phyloP scores from a whole-genome alignment of 1,140 invertebrate species.

The Episyrphus balteatus region DNA sequence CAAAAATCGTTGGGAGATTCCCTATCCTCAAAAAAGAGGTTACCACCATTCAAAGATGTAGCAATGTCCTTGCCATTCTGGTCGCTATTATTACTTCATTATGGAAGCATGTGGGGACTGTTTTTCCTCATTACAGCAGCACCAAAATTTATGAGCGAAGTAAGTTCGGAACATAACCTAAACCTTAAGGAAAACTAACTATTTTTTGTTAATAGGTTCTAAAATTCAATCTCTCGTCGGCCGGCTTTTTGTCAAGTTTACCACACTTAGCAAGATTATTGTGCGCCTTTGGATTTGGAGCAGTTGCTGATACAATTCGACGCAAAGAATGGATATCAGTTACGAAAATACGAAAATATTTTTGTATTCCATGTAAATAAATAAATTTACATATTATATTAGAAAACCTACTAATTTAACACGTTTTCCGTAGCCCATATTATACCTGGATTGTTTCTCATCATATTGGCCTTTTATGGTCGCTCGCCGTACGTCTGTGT shows the following conservation, averaged over 20 bases:
- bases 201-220: constrained; percentile 43
- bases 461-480: constrained; percentile 53
- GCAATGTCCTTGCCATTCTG: constrained; percentile 55
- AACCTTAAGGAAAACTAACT: not conserved
- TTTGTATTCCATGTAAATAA: constrained; percentile 54
- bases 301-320: constrained; percentile 51
- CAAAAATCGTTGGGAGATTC: constrained; percentile 43
- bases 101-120: constrained; percentile 67
- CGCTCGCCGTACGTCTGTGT: constrained; percentile 52
- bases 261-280: constrained; percentile 55
- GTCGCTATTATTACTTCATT: constrained; percentile 54
- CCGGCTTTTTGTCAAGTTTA: constrained; percentile 56
- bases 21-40: constrained; percentile 31
- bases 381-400: not conserved
- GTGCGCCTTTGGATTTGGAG: constrained; percentile 53
- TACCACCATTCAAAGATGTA: constrained; percentile 47
- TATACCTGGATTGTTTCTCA: constrained; percentile 53
- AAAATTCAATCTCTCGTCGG: constrained; percentile 67
- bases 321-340: constrained; percentile 45
- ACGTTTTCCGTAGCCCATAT: constrained; percentile 48
- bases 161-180: constrained; percentile 2
- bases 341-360: constrained; percentile 54
- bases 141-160: constrained; percentile 75
- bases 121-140: constrained; percentile 76
- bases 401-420: not conserved